Percentiles rank a stretch among this genome's conserved stretches.
These are phyloP conservation scores for Rhinoraja longicauda DNA, from an alignment of 2,797 vertebrate genomes.

Conservation along the genomic window DNA sequence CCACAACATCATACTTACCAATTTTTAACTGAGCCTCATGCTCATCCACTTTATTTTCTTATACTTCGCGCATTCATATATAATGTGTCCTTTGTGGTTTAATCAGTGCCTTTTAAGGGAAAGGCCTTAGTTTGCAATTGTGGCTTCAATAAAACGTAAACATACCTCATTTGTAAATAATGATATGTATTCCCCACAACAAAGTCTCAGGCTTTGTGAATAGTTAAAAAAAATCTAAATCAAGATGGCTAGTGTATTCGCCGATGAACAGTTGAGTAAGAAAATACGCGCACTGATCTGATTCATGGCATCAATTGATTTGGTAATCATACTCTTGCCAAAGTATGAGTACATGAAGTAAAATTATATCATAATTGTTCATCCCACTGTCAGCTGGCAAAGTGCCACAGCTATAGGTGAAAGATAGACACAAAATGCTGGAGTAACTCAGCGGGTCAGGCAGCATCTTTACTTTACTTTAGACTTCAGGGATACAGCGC, in stretches of 20 bases:
- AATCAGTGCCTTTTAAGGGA: background rate
- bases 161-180: background rate
- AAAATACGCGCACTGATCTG: background rate
- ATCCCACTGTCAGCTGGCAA: background rate
- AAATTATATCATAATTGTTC: background rate
- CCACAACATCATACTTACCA: too few relatives aligned
- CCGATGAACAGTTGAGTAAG: background rate
- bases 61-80: too few relatives aligned
- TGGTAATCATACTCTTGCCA: background rate
- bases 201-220: background rate
- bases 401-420: too few relatives aligned
- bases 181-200: background rate
- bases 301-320: background rate
- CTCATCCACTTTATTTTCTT: too few relatives aligned
- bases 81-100: background rate
- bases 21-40: too few relatives aligned
- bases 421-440: too few relatives aligned
- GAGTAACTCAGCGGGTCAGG: too few relatives aligned
- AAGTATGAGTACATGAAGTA: background rate
- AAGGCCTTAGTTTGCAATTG: background rate
- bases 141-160: too few relatives aligned
- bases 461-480: too few relatives aligned
- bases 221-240: background rate
- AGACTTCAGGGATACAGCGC: too few relatives aligned
- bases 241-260: background rate